These are phyloP conservation scores for Drosophila multiciliata DNA, from an alignment of 2,888 invertebrate genomes.

Conservation along the genomic window DNA sequence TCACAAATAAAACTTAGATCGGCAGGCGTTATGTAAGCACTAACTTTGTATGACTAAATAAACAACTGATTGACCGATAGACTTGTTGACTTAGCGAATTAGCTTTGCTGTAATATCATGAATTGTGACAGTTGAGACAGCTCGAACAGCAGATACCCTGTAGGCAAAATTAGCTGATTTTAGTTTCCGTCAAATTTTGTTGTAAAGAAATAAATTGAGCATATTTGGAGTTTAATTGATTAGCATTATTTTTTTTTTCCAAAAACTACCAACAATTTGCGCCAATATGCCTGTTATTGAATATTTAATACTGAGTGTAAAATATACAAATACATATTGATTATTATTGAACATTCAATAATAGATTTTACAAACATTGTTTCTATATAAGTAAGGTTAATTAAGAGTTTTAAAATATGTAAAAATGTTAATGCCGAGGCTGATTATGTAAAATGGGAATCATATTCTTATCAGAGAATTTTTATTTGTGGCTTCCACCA, in stretches of 20 bases:
- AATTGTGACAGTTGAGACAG: background rate
- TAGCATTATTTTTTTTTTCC: background rate
- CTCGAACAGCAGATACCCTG: background rate
- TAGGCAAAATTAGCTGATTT: background rate
- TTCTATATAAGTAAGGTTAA: background rate
- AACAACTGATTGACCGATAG: slow-evolving; percentile 2
- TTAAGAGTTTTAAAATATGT: background rate
- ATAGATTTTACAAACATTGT: background rate
- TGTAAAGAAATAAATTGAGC: background rate
- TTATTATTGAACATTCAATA: slow-evolving; percentile 7
- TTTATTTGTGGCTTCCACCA: background rate
- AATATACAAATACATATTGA: slow-evolving; percentile 26
- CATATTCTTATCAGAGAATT: background rate
- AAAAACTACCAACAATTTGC: background rate
- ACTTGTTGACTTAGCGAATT: slow-evolving; percentile 13
- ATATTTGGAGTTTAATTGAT: background rate
- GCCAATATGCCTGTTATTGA: slow-evolving; percentile 1
- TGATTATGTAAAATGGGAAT: slow-evolving; percentile 1
- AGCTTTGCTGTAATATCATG: background rate
- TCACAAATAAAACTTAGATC: slow-evolving; percentile 30
- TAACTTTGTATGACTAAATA: slow-evolving; percentile 6
- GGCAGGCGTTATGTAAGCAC: slow-evolving; percentile 43
- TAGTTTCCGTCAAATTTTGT: background rate
- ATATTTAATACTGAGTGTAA: slow-evolving; percentile 1
- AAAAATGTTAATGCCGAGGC: background rate